Evolutionary conservation across 1,140 invertebrate species (phyloP), one percentile per base, ranked within the genome.

Genomic region (Anastatus disparis): DNA sequence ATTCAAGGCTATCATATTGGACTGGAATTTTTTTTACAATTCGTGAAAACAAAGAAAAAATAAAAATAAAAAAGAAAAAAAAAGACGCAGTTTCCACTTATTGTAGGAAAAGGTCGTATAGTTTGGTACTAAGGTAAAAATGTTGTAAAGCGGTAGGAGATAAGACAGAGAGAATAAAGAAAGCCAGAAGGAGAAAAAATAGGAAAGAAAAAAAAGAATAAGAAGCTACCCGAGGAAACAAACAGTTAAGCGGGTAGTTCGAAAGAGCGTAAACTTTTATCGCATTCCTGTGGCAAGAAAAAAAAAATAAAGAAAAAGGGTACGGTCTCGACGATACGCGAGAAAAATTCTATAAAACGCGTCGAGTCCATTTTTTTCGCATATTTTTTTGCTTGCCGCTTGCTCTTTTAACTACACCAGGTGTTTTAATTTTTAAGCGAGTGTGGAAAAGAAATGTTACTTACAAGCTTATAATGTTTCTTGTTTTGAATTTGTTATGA

Each of bases 201-300:
- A 53, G 31, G 27, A 17, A 29, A 15, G 10, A 3, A 24, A 12
- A 8, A 9, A 15, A 27, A 26, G 35, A 20, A 35, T 22, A 29
- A 56, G 29, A 31, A 24, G 50, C 50, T 53, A 15, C 50, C 24
- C 62, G 46, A n/a, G 62, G 62, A 64, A 62, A 69, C 42, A 68
- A 68, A 59, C 56, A 53, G 56, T 62, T 62, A 53, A 69, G 58
- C 46, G 58, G 67, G 35, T 62, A 62, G 44, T 53, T 69, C 56
- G 67, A 53, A 29, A 53, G 46, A 53, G 58, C 58, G 56, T 61
- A 69, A 69, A 69, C 46, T 69, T 69, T 69, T 69, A 69, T 62
- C 46, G 56, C 35, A 27, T 24, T 52, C 31, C 13, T 20, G 31
- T 1, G 26, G 31, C 9, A 26, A 65, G 63, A 22, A 20, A 10